Conservation (phyloP, 2,797 vertebrate genomes). For the Nyctalus aviator region DNA sequence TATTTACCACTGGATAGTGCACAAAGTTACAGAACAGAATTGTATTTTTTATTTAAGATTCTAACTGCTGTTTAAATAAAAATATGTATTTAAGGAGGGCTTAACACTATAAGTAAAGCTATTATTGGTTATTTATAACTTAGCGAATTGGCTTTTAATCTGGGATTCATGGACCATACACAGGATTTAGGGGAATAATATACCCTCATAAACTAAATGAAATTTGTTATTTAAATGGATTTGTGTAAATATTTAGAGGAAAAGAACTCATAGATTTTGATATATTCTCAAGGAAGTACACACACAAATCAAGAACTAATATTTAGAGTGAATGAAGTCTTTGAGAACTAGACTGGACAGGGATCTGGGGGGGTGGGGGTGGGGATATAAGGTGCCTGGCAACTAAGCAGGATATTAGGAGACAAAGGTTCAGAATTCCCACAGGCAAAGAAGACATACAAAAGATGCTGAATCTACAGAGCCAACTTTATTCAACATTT, state of each 20-base stretch:
- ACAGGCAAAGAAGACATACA: background rate
- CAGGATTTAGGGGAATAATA: constrained; percentile 13
- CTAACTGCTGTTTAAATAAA: background rate
- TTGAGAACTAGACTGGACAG: background rate
- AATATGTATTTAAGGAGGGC: background rate
- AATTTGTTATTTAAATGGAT: constrained; percentile 19
- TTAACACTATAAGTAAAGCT: constrained; percentile 1
- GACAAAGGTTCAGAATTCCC: background rate
- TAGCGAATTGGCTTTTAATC: background rate
- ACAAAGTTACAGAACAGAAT: background rate
- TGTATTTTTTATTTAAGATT: constrained; percentile 27
- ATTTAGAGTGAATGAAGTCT: background rate
- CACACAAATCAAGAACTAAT: background rate
- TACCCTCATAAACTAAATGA: background rate
- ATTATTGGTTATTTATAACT: background rate
- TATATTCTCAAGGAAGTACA: background rate
- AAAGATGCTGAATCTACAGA: background rate
- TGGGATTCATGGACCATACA: background rate
- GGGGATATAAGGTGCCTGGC: background rate
- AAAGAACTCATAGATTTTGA: background rate
- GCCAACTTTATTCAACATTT: constrained; percentile 12
- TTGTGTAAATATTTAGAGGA: constrained; percentile 11
- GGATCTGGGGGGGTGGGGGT: background rate
- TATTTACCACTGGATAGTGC: background rate
- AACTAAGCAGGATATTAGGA: constrained; percentile 25